Evolutionary conservation across 2,797 vertebrate genomes (phyloP), one percentile per base, ranked within the genome.

Genomic region (Syngnathus acus): DNA sequence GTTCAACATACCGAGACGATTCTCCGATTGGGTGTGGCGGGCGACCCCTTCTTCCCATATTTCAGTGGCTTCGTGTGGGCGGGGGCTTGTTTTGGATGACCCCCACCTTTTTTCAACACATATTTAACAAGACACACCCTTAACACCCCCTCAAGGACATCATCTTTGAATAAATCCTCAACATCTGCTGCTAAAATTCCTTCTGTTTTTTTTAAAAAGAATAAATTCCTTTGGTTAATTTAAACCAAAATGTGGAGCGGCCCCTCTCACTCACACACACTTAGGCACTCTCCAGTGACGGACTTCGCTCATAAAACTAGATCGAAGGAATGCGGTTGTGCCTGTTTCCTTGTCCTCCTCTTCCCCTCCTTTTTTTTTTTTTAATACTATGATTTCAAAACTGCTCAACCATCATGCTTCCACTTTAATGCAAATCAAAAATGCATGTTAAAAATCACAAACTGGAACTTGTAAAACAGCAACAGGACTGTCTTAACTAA

Each of bases 271-370:
- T 26, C 23, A 1, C n/a, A 23, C 60, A 7, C 21, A 8, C 59
- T 6, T 40, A 16, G 19, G 9, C 58, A 62, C 60, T 14, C 60
- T 14, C 21, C 21, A 26, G n/a, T 23, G 40, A 62, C 10, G 60
- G 40, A 51, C 38, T 32, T 26, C 64, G 69, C 63, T 67, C 75
- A 72, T 54, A 67, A 73, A 78, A 75, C 70, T 17, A 1, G 45
- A 71, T 69, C 60, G 65, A 69, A 74, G 68, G 73, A 87, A 84
- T 86, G 76, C 63, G 65, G 70, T 43, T 5, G 0, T 37, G 68
- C 75, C 67, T 68, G 74, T 79, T 79, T 71, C 47, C 63, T 68
- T 23, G 14, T 42, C n/a, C 48, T n/a, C 39, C 13, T 38, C 61
- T 17, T 23, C 43, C 45, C 37, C 54, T 58, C 47, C 40, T 43